A percentile compares a stretch with the other conserved stretches of the same genome.
Conservation (phyloP, 2,888 invertebrate genomes). For the Plutella xylostella region DNA sequence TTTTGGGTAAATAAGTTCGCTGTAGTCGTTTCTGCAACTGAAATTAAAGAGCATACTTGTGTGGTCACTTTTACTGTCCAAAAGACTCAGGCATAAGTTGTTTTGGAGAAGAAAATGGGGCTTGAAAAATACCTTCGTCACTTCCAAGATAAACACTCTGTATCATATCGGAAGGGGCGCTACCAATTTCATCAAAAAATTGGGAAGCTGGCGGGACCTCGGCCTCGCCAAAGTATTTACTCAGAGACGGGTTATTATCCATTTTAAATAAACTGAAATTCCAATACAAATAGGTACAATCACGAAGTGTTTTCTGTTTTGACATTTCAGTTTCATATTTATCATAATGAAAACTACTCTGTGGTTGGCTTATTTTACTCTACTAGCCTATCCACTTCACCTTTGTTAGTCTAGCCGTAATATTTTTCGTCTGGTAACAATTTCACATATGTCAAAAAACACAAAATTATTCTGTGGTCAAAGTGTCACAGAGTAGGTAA, state of each 20-base stretch:
- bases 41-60: constrained; percentile 13
- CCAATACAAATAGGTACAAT: background rate
- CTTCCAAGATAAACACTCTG: constrained; percentile 60
- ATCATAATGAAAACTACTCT: too few species aligned
- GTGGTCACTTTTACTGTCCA: background rate
- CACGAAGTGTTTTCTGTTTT: background rate
- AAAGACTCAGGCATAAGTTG: background rate
- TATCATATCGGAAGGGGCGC: constrained; percentile 58
- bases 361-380: too few species aligned
- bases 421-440: too few species aligned
- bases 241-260: constrained; percentile 66
- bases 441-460: too few species aligned
- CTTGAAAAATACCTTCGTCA: constrained; percentile 31
- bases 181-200: constrained; percentile 63
- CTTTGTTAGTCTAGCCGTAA: background rate
- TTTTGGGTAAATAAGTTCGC: constrained; percentile 33
- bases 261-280: constrained; percentile 25
- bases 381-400: too few species aligned
- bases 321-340: constrained; percentile 11
- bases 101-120: background rate
- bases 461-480: too few species aligned
- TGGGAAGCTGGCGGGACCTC: constrained; percentile 54
- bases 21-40: constrained; percentile 29
- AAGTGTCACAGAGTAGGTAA: too few species aligned
- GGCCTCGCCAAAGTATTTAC: constrained; percentile 67